phyloP scores from a whole-genome alignment of 2,888 invertebrate genomes.

The Nymphalis c-album region DNA sequence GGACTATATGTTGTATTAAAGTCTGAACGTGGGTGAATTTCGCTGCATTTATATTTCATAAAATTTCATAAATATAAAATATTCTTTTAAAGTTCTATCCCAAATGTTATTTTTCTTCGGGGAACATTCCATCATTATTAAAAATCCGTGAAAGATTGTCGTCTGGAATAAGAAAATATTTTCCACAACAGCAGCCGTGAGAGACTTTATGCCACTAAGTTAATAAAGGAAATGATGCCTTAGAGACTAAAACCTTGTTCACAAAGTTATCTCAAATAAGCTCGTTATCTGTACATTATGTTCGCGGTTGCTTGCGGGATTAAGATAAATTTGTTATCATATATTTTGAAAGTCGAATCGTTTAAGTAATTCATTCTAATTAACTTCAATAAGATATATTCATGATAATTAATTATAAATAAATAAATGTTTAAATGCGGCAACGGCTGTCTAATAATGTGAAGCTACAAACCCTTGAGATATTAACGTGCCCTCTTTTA shows the following conservation, averaged over 20 bases:
- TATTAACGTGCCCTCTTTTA: too few species aligned
- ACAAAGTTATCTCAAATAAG: conserved; percentile 38
- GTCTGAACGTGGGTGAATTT: neutral
- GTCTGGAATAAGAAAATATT: conserved; percentile 19
- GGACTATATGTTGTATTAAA: too few species aligned
- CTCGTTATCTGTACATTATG: conserved; percentile 35
- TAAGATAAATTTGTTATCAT: conserved; percentile 22
- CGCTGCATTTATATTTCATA: neutral
- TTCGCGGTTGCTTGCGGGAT: conserved; percentile 30
- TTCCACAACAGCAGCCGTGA: conserved; percentile 23
- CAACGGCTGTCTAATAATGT: too few species aligned
- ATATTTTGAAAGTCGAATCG: neutral
- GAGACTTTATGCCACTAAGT: conserved; percentile 24
- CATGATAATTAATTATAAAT: too few species aligned
- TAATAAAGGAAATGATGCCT: conserved; percentile 39
- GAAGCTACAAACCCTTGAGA: too few species aligned
- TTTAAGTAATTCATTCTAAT: neutral
- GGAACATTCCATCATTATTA: conserved; percentile 10
- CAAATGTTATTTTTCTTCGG: neutral
- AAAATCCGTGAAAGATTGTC: conserved; percentile 8
- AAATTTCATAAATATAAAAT: too few species aligned
- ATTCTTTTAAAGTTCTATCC: conserved; percentile 5
- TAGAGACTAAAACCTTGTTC: conserved; percentile 36
- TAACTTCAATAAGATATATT: neutral
- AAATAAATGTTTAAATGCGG: too few species aligned